phyloP scores from a whole-genome alignment of 2,797 vertebrate species.

The Phyllotis vaccarum region DNA sequence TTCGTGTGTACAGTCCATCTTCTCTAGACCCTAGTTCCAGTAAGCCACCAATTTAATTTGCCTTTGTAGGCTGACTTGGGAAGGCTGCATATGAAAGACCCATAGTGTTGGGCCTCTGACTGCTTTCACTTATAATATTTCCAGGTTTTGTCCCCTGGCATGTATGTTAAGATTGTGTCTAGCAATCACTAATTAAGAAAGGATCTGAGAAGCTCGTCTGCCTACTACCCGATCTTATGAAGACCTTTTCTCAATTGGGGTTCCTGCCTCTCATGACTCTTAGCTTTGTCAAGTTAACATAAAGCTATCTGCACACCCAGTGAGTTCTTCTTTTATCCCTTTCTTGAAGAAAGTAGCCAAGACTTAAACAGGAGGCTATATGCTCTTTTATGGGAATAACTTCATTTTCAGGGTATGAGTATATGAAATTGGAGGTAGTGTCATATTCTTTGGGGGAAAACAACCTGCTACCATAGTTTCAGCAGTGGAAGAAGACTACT shows the following conservation, averaged over 20 bases:
- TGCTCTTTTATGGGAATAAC: neutral
- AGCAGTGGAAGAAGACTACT: neutral
- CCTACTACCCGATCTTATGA: no score
- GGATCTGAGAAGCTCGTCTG: neutral
- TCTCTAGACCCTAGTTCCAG: neutral
- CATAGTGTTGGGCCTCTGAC: neutral
- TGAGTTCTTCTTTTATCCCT: neutral
- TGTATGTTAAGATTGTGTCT: neutral
- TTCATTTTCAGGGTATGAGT: neutral
- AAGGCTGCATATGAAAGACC: neutral
- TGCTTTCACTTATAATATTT: neutral
- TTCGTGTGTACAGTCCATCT: neutral
- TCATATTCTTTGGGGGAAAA: neutral
- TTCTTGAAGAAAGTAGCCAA: neutral
- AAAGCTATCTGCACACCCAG: neutral
- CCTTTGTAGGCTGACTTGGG: slow-evolving; percentile 2
- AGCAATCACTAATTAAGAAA: neutral
- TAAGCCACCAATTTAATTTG: neutral
- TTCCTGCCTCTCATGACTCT: neutral
- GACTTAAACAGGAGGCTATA: neutral
- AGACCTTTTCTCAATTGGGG: neutral
- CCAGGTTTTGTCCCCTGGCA: neutral
- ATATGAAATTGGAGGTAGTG: neutral
- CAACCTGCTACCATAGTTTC: neutral
- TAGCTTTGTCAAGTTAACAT: neutral